phyloP scores from a whole-genome alignment of 1,140 invertebrate genomes.

The Drosophila neocordata region DNA sequence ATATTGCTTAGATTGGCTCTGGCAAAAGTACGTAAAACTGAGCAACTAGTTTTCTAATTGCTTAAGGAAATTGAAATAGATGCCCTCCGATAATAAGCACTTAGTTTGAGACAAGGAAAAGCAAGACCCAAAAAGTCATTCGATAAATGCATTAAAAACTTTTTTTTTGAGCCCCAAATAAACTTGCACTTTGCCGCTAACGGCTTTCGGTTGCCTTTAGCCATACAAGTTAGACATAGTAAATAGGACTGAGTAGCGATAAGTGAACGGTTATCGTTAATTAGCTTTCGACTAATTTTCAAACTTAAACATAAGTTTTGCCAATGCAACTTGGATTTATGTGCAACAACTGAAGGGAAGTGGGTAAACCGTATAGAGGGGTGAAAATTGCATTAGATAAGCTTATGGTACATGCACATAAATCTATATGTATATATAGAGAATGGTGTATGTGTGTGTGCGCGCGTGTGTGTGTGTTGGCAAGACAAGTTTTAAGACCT shows the following conservation, averaged over 20 bases:
- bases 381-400: conserved; percentile 1
- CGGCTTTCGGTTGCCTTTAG: not conserved
- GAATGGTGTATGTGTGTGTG: not conserved
- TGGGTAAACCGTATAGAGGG: no score
- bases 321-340: conserved; percentile 57
- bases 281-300: conserved; percentile 73
- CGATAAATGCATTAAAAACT: conserved; percentile 79
- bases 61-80: conserved; percentile 78
- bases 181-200: conserved; percentile 38
- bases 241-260: conserved; percentile 12
- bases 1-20: not conserved
- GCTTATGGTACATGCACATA: not conserved
- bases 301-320: conserved; percentile 74
- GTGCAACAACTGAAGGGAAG: conserved; percentile 23
- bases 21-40: conserved; percentile 32
- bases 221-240: not conserved
- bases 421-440: not conserved
- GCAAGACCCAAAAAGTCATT: conserved; percentile 53
- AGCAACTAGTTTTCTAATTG: conserved; percentile 58
- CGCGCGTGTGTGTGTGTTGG: not conserved
- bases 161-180: conserved; percentile 46
- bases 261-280: conserved; percentile 67
- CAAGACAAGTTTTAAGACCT: conserved; percentile 17
- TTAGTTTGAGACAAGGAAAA: conserved; percentile 47
- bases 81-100: conserved; percentile 76